Evolutionary conservation across 2,888 invertebrate species (phyloP).

Genomic region (Temnothorax rugatulus): DNA sequence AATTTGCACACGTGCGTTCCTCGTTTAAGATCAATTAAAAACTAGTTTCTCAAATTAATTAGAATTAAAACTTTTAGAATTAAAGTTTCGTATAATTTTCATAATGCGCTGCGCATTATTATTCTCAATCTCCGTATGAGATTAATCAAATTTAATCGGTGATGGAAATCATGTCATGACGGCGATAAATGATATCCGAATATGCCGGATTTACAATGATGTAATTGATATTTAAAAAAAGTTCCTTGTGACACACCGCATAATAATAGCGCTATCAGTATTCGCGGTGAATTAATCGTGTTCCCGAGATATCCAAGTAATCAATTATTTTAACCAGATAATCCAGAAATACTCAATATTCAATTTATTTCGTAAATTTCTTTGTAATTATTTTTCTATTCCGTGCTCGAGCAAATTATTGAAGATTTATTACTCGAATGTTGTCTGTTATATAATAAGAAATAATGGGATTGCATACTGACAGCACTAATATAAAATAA

Average conservation of each 20-base stretch:
- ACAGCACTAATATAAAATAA: conserved; percentile 15
- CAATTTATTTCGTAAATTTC: background rate
- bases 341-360: background rate
- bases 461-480: background rate
- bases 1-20: background rate
- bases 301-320: background rate
- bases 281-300: background rate
- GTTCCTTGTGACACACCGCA: background rate
- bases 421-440: background rate
- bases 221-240: background rate
- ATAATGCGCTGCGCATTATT: background rate
- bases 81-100: background rate
- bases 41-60: conserved; percentile 12
- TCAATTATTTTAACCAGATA: background rate
- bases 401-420: conserved; percentile 7
- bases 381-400: background rate
- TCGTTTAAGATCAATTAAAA: conserved; percentile 7
- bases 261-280: background rate
- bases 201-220: background rate
- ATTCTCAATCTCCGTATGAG: background rate
- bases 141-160: background rate
- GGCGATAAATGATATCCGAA: background rate
- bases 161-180: background rate
- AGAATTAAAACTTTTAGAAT: background rate
- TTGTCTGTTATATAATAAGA: background rate